These are phyloP conservation scores for Syrphus vitripennis DNA, from an alignment of 2,888 invertebrate genomes.

Conservation along the genomic window DNA sequence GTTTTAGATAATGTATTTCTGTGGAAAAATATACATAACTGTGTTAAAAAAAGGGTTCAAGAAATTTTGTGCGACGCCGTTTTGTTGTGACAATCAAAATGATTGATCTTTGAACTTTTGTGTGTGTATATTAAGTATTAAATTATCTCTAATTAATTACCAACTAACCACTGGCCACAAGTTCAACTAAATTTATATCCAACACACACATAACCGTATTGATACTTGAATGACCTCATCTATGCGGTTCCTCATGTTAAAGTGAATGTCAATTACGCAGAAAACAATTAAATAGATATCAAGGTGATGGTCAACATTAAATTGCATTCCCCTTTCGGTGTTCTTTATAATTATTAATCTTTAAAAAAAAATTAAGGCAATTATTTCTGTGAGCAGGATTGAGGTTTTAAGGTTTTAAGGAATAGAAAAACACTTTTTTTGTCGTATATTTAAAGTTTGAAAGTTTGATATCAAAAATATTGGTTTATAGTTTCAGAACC, in stretches of 20 bases:
- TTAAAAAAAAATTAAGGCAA: too few species aligned
- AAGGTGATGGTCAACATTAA: neutral
- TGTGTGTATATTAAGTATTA: neutral
- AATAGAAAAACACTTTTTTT: too few species aligned
- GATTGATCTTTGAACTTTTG: slow-evolving; percentile 45
- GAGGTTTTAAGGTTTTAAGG: too few species aligned
- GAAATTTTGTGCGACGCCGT: neutral
- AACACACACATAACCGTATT: neutral
- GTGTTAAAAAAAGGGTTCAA: slow-evolving; percentile 8
- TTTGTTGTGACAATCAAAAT: slow-evolving; percentile 17
- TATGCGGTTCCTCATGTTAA: slow-evolving; percentile 40
- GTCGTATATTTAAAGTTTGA: too few species aligned
- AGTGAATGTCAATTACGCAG: slow-evolving; percentile 39
- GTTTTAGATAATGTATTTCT: neutral
- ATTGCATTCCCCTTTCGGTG: neutral
- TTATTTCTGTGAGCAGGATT: too few species aligned
- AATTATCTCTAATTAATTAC: slow-evolving; percentile 53
- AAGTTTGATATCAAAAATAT: too few species aligned
- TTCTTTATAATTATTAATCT: too few species aligned
- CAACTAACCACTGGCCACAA: slow-evolving; percentile 48
- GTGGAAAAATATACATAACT: neutral
- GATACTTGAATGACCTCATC: slow-evolving; percentile 37
- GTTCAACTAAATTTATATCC: slow-evolving; percentile 2
- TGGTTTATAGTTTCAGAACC: too few species aligned
- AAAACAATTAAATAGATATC: slow-evolving; percentile 25